Evolutionary conservation across 2,888 invertebrate species (phyloP).

Genomic region (Lepas anatifera): DNA sequence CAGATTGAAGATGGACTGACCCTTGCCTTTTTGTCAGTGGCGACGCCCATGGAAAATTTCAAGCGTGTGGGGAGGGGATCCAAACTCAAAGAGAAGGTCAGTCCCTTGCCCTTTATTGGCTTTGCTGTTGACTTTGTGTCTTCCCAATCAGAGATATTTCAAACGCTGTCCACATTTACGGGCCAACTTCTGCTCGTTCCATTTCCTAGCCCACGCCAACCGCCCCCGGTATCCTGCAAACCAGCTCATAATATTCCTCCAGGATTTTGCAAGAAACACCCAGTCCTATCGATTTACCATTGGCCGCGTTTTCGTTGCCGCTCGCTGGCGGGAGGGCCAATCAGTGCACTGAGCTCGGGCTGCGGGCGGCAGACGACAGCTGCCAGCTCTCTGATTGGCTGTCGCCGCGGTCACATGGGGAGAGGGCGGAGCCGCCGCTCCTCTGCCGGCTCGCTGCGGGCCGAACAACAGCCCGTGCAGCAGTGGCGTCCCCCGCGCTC

Average conservation of each 20-base stretch:
- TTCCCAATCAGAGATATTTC: too few species aligned
- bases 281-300: not conserved
- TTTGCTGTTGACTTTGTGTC: too few species aligned
- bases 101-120: too few species aligned
- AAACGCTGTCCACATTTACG: too few species aligned
- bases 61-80: too few species aligned
- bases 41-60: too few species aligned
- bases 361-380: not conserved
- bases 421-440: not conserved
- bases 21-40: too few species aligned
- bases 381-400: not conserved
- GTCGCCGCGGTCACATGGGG: not conserved
- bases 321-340: not conserved
- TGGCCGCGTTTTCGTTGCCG: not conserved
- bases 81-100: too few species aligned
- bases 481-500: too few species aligned
- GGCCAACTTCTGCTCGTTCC: too few species aligned
- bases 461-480: too few species aligned
- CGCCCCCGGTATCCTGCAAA: not conserved
- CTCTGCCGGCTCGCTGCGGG: not conserved
- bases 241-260: not conserved
- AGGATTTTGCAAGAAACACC: not conserved
- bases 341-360: not conserved
- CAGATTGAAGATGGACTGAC: too few species aligned
- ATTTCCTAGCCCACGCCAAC: not conserved